phyloP scores from a whole-genome alignment of 1,140 invertebrate species.

The Paracyclopina nana region DNA sequence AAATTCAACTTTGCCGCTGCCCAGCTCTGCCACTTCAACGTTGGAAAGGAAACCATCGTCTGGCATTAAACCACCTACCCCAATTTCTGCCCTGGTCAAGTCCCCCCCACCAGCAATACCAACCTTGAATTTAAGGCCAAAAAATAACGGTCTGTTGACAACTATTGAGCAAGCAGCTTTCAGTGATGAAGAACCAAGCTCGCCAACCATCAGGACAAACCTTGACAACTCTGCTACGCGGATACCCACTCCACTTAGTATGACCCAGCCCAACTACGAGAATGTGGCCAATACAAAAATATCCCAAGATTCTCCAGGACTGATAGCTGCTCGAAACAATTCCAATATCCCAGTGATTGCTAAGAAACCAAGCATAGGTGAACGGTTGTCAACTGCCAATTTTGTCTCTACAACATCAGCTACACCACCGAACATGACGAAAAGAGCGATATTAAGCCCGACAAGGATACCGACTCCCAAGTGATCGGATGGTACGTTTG shows the following conservation, averaged over 20 bases:
- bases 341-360: too few relatives aligned
- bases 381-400: too few relatives aligned
- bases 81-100: neutral
- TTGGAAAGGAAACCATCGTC: neutral
- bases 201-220: neutral
- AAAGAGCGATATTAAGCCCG: too few relatives aligned
- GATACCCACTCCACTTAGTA: neutral
- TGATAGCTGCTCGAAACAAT: too few relatives aligned
- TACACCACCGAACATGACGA: too few relatives aligned
- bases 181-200: neutral
- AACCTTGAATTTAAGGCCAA: neutral
- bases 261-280: conserved; percentile 10
- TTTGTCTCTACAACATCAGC: too few relatives aligned
- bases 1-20: too few relatives aligned
- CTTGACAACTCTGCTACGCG: neutral
- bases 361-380: too few relatives aligned
- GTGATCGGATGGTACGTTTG: too few relatives aligned
- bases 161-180: conserved; percentile 7
- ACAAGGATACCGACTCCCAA: too few relatives aligned
- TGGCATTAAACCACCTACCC: neutral
- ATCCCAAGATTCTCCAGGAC: too few relatives aligned
- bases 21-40: neutral
- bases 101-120: neutral
- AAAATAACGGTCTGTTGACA: conserved; percentile 1
- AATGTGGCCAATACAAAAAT: conserved; percentile 6